Evolutionary conservation across 2,888 invertebrate genomes (phyloP), one percentile per base, ranked within the genome.

Genomic region (Tuta absoluta): DNA sequence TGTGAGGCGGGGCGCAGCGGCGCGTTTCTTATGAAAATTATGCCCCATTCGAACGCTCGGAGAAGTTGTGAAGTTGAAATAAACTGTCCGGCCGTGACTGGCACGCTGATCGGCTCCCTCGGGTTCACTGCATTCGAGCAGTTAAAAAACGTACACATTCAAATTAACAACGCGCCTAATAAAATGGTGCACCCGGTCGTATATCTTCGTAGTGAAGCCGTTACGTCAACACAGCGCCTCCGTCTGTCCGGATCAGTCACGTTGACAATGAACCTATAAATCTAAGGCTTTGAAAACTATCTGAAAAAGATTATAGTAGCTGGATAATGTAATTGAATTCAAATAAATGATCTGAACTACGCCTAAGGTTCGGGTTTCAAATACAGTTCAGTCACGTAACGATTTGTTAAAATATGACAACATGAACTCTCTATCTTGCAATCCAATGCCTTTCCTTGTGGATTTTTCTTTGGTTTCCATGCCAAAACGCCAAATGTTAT

Each of bases 1-100:
- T 72, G 64, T 79, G 78, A 80, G 73, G 75, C 79, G 80, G 73
- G 75, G 82, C 77, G 81, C 81, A 83, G 73, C 76, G 77, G 81
- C 81, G 84, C 81, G 84, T 84, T 87, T 80, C 83, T 86, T 89
- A 88, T 87, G 88, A 90, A 90, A 89, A 90, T 90, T 89, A 89
- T 89, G 86, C 88, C 80, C 87, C 85, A 85, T 89, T 87, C 80
- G 86, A 89, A 87, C 85, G 85, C 79, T 77, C 76, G 78, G 78
- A 77, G 80, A 84, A 89, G 86, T 91, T 89, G 84, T 82, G 85
- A 88, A 89, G 87, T 89, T 87, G 84, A 84, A 89, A 89, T 87
- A 89, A 90, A 91, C 89, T 88, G 90, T 86, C 85, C 80, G 80
- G 77, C 73, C 90, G 90, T 90, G 90, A 89, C 90, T 88, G 71